Conservation (phyloP, 2,888 invertebrate species). For the Schrankia costaestrigalis region DNA sequence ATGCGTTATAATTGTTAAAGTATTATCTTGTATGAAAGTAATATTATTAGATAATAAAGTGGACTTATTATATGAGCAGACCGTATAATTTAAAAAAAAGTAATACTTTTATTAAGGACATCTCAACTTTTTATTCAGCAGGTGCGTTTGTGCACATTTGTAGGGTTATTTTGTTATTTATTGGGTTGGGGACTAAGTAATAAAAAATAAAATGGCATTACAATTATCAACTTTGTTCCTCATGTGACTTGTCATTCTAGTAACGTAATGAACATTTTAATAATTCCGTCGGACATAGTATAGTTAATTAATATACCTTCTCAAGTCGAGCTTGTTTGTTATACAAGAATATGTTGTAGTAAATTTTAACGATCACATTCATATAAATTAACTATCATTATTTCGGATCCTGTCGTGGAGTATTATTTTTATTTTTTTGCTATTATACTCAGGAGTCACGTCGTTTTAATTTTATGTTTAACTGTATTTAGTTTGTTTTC, state of each 20-base stretch:
- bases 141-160: constrained; percentile 59
- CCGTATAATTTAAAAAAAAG: constrained; percentile 36
- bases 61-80: too few species aligned
- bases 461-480: too few species aligned
- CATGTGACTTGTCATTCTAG: constrained; percentile 47
- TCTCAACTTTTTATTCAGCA: constrained; percentile 60
- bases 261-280: constrained; percentile 45
- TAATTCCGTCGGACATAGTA: constrained; percentile 37
- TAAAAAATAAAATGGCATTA: constrained; percentile 66
- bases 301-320: constrained; percentile 44
- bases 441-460: too few species aligned
- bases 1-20: too few species aligned
- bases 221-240: constrained; percentile 60
- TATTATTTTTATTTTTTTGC: too few species aligned
- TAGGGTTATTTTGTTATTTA: constrained; percentile 50
- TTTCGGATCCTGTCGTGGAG: too few species aligned
- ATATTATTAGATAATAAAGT: too few species aligned
- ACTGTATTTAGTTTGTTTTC: too few species aligned
- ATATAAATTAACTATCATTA: too few species aligned
- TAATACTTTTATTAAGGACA: constrained; percentile 50
- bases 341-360: too few species aligned
- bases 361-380: too few species aligned
- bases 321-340: constrained; percentile 8
- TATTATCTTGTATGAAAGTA: too few species aligned
- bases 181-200: constrained; percentile 42